phyloP scores from a whole-genome alignment of 2,797 vertebrate species.

The Amblyopsis hoosieri region DNA sequence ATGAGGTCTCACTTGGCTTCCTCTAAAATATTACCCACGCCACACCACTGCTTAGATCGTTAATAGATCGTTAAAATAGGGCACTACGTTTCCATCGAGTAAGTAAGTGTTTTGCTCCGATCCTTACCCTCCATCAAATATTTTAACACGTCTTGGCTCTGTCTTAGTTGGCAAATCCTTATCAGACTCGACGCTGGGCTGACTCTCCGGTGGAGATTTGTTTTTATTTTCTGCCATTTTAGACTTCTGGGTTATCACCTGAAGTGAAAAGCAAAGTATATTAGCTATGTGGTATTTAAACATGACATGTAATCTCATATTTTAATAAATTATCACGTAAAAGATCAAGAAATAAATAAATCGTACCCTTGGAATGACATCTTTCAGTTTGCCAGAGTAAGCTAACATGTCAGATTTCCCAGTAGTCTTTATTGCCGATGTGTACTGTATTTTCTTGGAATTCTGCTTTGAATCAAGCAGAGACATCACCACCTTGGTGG shows the following conservation, averaged over 20 bases:
- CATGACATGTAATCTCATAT: not conserved
- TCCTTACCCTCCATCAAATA: constrained; percentile 98
- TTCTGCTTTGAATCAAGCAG: constrained; percentile 95
- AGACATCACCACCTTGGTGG: constrained; percentile 94
- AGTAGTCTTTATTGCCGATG: constrained; percentile 87
- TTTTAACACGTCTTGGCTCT: constrained; percentile 94
- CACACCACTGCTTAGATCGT: no score
- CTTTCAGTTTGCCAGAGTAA: constrained; percentile 94
- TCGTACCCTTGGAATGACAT: constrained; percentile 86
- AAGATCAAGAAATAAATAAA: not conserved
- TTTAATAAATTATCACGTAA: not conserved
- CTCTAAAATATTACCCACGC: no score
- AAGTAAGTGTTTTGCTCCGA: not conserved
- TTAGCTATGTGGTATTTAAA: not conserved
- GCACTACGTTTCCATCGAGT: no score
- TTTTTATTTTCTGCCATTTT: constrained; percentile 80
- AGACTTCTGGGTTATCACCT: constrained; percentile 83
- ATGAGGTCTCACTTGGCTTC: no score
- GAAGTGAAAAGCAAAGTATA: constrained; percentile 6
- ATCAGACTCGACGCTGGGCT: constrained; percentile 86
- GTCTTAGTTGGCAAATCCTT: constrained; percentile 87
- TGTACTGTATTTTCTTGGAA: constrained; percentile 89
- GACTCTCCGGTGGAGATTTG: constrained; percentile 86
- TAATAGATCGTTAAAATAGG: no score
- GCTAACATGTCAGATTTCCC: constrained; percentile 89